phyloP scores from a whole-genome alignment of 1,140 invertebrate species.

The Probaryconus sp. region DNA sequence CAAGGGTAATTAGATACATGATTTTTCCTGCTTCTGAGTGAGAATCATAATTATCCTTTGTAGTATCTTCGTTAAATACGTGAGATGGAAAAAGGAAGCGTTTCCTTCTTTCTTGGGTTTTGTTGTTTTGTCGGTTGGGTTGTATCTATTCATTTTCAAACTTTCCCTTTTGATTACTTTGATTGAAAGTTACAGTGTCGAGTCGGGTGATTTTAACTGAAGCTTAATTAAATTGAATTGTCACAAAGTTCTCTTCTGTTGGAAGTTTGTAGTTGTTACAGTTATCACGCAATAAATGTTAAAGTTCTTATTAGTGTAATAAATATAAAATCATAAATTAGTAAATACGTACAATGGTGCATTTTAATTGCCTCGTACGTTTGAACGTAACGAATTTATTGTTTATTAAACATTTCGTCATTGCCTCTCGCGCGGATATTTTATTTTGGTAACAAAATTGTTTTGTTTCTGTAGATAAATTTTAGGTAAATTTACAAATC shows the following conservation, averaged over 20 bases:
- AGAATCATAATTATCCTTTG: conserved; percentile 2
- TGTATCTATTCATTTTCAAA: conserved; percentile 47
- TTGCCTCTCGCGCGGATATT: too few species aligned
- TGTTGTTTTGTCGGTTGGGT: conserved; percentile 43
- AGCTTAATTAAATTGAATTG: conserved; percentile 58
- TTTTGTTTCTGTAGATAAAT: too few species aligned
- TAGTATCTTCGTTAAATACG: conserved; percentile 16
- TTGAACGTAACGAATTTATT: too few species aligned
- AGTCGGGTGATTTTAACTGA: conserved; percentile 56
- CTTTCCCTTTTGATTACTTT: conserved; percentile 61
- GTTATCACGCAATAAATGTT: conserved; percentile 35
- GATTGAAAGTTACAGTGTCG: conserved; percentile 60
- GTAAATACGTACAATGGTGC: conserved; percentile 9
- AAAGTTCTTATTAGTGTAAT: conserved; percentile 30
- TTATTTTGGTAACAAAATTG: too few species aligned
- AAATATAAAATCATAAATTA: conserved; percentile 34
- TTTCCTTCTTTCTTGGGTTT: conserved; percentile 14
- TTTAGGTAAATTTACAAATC: too few species aligned
- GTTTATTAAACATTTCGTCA: too few species aligned
- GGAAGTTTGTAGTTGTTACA: conserved; percentile 50
- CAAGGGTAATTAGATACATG: conserved; percentile 18
- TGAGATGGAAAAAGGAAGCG: conserved; percentile 17
- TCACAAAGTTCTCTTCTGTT: conserved; percentile 56
- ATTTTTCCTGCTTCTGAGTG: conserved; percentile 15
- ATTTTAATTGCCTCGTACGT: too few species aligned